Base-by-base conservation (phyloP, 92 coral and sea anemone species). In the Phenganax marumi region DNA sequence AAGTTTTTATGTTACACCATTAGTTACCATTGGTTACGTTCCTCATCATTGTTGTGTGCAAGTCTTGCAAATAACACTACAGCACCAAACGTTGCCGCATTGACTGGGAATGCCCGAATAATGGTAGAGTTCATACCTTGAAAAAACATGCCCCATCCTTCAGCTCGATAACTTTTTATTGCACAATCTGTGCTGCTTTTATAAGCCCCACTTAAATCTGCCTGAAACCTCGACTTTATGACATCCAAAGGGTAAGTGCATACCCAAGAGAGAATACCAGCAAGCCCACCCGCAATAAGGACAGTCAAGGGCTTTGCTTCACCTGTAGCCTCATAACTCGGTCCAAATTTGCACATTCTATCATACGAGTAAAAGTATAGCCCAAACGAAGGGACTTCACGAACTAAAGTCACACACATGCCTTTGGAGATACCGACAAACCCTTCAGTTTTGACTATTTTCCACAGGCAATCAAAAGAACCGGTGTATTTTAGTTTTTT, bases 231-330 rank as follows among this genome's bases (percentile, higher is more conserved):
- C 7, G 98, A 92, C 85, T 95, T 95, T 6, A 91, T 58, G 33
- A 92, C 97, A 77, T 95, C 98, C 50, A 89, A 60, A 0, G 98
- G 98, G 79, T 92, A 95, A 10, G 95, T 92, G 16, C 91, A 87
- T 25, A 81, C 64, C 98, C 98, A 95, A 0, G 97, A 88, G 7
- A 92, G 75, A 66, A 86, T 89, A 24, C 98, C 98, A 16, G 97
- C 95, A 50, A 92, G 50, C 39, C 98, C 98, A 13, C 98, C 98
- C 9, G 93, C 92, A n/a, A 88, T 7, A 33, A 95, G 77, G 14
- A 91, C 83, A 50, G 85, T 81, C 39, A 87, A 79, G 1, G 88
- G 89, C 22, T 90, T 91, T 7, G 86, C 80, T 52, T 91, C 70
- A 17, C 77, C 84, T 26, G 82, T 82, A 25, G 89, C 80, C 57